A percentile compares a stretch with the other conserved stretches of the same genome.
These are phyloP conservation scores for Xenopus tropicalis DNA, from an alignment of 2,113 vertebrate species.

Conservation along the genomic window UCB_Xtro_10.0 CM004450.2:1977501-1978000, in stretches of 20 bases:
- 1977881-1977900: too few relatives aligned
- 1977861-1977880: slow-evolving; percentile 80
- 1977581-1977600: too few relatives aligned
- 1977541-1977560: too few relatives aligned
- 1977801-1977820: slow-evolving; percentile 59
- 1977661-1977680: slow-evolving; percentile 49
- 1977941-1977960: not conserved
- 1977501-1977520: slow-evolving; percentile 77
- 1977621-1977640: too few relatives aligned
- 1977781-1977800: slow-evolving; percentile 79
- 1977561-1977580: too few relatives aligned
- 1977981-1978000: slow-evolving; percentile 86
- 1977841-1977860: slow-evolving; percentile 73
- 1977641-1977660: too few relatives aligned
- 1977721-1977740: slow-evolving; percentile 72
- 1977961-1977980: slow-evolving; percentile 81
- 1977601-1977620: too few relatives aligned
- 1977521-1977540: slow-evolving; percentile 60
- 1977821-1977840: slow-evolving; percentile 79
- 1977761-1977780: slow-evolving; percentile 76
- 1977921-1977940: too few relatives aligned
- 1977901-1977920: too few relatives aligned
- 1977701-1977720: slow-evolving; percentile 77
- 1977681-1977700: slow-evolving; percentile 67
- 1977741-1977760: slow-evolving; percentile 63